Evolutionary conservation across 2,113 vertebrate species (phyloP).

Genomic region (Lontra canadensis): DNA sequence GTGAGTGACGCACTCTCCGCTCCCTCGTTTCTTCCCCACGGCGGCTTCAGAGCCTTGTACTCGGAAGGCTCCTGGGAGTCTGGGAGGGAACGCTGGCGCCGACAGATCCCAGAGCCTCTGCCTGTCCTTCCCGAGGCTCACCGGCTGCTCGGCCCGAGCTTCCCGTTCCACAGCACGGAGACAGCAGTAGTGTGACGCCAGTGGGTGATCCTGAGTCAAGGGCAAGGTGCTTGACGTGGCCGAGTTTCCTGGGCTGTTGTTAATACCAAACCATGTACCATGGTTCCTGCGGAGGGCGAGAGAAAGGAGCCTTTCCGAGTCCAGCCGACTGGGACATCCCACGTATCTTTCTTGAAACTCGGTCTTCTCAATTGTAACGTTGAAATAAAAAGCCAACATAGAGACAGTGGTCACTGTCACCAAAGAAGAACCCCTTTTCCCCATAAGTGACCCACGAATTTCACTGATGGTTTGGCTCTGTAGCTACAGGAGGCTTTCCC

Average conservation of each 20-base stretch:
- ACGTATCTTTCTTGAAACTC: accelerated
- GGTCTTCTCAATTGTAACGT: neutral
- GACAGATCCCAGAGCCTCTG: neutral
- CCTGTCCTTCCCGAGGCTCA: neutral
- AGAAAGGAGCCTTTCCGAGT: neutral
- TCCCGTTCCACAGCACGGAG: neutral
- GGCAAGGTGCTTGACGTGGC: neutral
- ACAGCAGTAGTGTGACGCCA: accelerated
- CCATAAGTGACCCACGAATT: neutral
- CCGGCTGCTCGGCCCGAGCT: neutral
- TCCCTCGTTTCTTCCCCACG: accelerated
- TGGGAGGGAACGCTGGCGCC: neutral
- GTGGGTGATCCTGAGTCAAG: accelerated
- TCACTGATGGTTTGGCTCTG: neutral
- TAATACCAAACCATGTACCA: accelerated
- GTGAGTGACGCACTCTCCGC: accelerated
- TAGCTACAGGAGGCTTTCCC: neutral
- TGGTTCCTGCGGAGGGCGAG: accelerated
- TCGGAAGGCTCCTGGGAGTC: neutral
- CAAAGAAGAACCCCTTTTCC: neutral
- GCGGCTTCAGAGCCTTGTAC: neutral
- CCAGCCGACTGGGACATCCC: accelerated
- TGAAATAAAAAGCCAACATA: neutral
- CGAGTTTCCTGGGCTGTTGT: accelerated
- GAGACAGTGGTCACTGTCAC: neutral